phyloP scores from a whole-genome alignment of 2,113 vertebrate species.

The Echinops telfairi region DNA sequence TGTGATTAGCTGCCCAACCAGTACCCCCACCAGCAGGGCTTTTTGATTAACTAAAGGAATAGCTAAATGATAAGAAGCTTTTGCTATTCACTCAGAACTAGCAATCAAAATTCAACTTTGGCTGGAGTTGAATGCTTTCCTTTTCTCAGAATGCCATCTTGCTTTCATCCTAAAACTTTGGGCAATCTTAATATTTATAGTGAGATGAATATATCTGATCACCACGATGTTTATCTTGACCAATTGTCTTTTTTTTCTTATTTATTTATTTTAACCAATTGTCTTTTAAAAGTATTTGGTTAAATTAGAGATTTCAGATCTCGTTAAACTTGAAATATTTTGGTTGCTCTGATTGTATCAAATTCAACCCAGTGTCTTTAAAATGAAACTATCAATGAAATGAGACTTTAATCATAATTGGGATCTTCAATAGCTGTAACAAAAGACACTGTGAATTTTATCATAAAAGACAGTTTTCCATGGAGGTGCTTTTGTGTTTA shows the following conservation, averaged over 20 bases:
- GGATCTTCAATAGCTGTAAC: conserved; percentile 49
- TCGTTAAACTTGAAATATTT: conserved; percentile 57
- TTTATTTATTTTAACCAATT: not conserved
- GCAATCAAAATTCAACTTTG: not conserved
- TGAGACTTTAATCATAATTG: conserved; percentile 55
- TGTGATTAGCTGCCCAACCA: no score
- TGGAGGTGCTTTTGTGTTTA: conserved; percentile 47
- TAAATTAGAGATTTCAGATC: conserved; percentile 59
- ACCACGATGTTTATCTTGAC: conserved; percentile 46
- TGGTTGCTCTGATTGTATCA: conserved; percentile 38
- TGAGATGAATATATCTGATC: conserved; percentile 45
- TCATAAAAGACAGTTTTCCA: conserved; percentile 21
- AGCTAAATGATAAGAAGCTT: not conserved
- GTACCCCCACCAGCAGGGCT: no score
- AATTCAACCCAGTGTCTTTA: conserved; percentile 47
- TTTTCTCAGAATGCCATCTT: not conserved
- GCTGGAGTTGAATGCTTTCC: not conserved
- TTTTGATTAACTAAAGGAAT: not conserved
- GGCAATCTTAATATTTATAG: conserved; percentile 32
- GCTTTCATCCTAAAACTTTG: conserved; percentile 35
- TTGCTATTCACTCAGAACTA: not conserved
- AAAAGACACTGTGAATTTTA: conserved; percentile 18
- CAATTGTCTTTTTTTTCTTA: not conserved
- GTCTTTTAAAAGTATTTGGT: conserved; percentile 24
- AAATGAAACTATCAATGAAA: conserved; percentile 59